Evolutionary conservation across 2,888 invertebrate genomes (phyloP), one percentile per base, ranked within the genome.

Genomic region (Pristionchus entomophagus): DNA sequence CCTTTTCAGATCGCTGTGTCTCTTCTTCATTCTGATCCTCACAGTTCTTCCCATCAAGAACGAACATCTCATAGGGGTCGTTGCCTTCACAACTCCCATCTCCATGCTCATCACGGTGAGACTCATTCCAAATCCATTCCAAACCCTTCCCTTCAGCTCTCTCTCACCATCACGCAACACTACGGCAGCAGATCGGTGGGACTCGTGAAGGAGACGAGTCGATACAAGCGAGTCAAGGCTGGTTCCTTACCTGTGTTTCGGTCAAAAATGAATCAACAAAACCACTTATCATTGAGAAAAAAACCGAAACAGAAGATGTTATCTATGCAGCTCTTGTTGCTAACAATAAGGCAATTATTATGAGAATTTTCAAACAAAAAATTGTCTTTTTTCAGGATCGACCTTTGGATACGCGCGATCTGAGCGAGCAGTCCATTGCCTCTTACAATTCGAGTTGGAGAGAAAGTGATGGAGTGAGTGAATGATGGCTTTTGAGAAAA

Each of bases 21-120:
- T 85, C 56, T 85, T 85, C 85, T 85, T 85, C 85, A 35, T 69
- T 19, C 85, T 85, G 26, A 73, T 85, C 56, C 85, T 85, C 53
- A n/a, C 53, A 3, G 77, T 85, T 10, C 77, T 85, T 12, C 73
- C 85, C n/a, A 51, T 85, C 53, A 73, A 77, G 85, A 85, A 51
- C 32, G 85, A 85, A n/a, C 85, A 85, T 38, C 77, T 85, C 1
- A 51, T 85, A 0, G 38, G 35, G 0, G 35, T 77, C n/a, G n/a
- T 85, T 6, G 14, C 85, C 0, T 38, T 85, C 19, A 53, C 85
- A 3, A 77, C 85, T 6, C 85, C 85, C 0, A n/a, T 69, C 19
- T 59, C 62, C 19, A 73, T 85, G 77, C 85, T 85, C 1, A 17
- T 35, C 1, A 85, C 85, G 38, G 85, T 85, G 19, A 73, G 77